These are phyloP conservation scores for Sebastes oblongus DNA, from an alignment of 2,797 vertebrate species.

Conservation along the genomic window DNA sequence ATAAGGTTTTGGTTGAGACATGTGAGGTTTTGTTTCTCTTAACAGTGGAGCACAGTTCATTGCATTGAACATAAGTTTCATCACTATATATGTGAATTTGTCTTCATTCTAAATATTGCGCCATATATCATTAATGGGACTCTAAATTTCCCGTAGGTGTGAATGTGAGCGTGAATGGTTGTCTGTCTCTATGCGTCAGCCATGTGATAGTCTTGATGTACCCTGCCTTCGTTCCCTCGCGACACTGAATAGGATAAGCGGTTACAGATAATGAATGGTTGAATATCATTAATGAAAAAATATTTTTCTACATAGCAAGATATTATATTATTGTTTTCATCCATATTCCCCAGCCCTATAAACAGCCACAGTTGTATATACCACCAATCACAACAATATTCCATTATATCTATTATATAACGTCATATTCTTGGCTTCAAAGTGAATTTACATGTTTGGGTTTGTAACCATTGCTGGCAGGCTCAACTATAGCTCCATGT, in stretches of 20 bases:
- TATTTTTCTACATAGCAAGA: background rate
- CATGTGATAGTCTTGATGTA: too few relatives aligned
- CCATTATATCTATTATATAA: background rate
- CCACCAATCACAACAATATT: background rate
- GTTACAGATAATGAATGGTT: background rate
- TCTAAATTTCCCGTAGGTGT: too few relatives aligned
- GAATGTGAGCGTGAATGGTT: too few relatives aligned
- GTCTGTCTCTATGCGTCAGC: too few relatives aligned
- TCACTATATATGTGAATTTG: background rate
- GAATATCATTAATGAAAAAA: background rate
- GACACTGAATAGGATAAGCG: too few relatives aligned
- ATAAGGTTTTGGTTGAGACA: background rate
- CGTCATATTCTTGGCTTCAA: background rate
- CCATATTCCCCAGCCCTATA: background rate
- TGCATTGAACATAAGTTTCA: background rate
- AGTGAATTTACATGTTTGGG: background rate
- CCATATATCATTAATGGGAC: background rate
- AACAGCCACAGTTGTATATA: background rate
- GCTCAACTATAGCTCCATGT: background rate
- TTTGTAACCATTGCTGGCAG: background rate
- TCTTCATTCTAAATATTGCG: background rate
- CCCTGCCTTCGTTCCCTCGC: too few relatives aligned
- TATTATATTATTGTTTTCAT: background rate
- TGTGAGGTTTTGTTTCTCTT: background rate
- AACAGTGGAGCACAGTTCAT: background rate